A percentile compares a stretch with the other conserved stretches of the same genome.
These are phyloP conservation scores for Pemphigus obesinymphae DNA, from an alignment of 1,140 invertebrate genomes.

Conservation along the genomic window DNA sequence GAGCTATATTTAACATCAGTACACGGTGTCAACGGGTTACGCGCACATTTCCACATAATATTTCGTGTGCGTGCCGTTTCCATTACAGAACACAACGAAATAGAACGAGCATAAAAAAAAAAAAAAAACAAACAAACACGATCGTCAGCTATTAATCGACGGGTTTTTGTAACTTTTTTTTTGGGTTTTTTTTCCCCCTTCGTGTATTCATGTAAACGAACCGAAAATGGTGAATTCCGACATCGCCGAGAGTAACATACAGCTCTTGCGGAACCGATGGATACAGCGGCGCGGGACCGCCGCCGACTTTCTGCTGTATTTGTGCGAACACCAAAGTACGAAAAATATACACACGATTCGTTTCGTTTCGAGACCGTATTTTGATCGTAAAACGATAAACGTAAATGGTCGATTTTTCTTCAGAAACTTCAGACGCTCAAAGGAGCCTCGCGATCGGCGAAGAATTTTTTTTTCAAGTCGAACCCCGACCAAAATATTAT, in stretches of 20 bases:
- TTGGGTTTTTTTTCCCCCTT: background rate
- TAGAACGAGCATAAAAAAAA: constrained; percentile 43
- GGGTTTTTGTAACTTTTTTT: background rate
- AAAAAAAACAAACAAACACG: background rate
- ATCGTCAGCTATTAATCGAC: background rate
- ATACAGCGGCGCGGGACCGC: constrained; percentile 47
- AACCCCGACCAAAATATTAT: too few relatives aligned
- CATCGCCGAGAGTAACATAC: background rate
- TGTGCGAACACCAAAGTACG: constrained; percentile 55
- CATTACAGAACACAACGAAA: background rate
- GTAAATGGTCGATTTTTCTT: too few relatives aligned
- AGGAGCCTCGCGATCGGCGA: too few relatives aligned
- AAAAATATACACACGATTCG: too few relatives aligned
- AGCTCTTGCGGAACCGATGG: constrained; percentile 12
- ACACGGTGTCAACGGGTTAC: constrained; percentile 44
- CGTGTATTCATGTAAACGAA: background rate
- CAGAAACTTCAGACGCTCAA: too few relatives aligned
- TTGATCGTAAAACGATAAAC: too few relatives aligned
- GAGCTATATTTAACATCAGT: constrained; percentile 19
- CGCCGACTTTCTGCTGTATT: constrained; percentile 53
- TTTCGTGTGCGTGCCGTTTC: constrained; percentile 46
- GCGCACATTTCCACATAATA: constrained; percentile 48
- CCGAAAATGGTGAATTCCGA: constrained; percentile 22
- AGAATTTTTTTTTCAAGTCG: too few relatives aligned
- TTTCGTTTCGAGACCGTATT: too few relatives aligned